Conservation (phyloP, 2,888 invertebrate genomes). For the Portevinia maculata region DNA sequence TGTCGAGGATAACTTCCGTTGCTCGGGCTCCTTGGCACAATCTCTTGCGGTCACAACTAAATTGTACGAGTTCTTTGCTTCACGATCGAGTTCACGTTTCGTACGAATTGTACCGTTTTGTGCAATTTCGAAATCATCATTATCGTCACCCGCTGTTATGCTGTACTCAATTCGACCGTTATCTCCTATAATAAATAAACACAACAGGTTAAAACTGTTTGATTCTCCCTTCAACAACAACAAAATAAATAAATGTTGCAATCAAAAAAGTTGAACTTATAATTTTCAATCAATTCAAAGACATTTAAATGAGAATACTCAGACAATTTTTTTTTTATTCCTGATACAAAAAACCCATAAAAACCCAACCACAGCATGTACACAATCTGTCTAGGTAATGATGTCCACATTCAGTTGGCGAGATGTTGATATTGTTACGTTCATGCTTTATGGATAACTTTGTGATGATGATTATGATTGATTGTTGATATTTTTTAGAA, state of each 20-base stretch:
- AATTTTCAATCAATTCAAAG: constrained; percentile 42
- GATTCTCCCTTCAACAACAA: background rate
- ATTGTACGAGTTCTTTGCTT: constrained; percentile 91
- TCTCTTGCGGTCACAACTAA: constrained; percentile 94
- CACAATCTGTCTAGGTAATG: constrained; percentile 34
- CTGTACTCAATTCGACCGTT: constrained; percentile 93
- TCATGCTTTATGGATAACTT: constrained; percentile 49
- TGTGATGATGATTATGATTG: constrained; percentile 62
- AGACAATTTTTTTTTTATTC: constrained; percentile 24
- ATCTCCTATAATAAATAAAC: constrained; percentile 85
- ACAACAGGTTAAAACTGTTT: constrained; percentile 31
- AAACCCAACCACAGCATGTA: constrained; percentile 23
- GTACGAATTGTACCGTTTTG: constrained; percentile 94
- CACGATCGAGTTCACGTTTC: constrained; percentile 90
- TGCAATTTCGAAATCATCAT: constrained; percentile 90
- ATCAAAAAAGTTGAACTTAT: constrained; percentile 39
- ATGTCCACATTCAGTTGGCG: constrained; percentile 51
- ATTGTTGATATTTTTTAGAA: constrained; percentile 56
- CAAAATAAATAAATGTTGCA: constrained; percentile 31
- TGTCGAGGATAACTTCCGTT: constrained; percentile 90
- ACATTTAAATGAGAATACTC: constrained; percentile 45
- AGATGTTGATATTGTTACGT: constrained; percentile 3
- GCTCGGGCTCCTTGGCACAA: constrained; percentile 88
- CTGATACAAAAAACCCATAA: constrained; percentile 24
- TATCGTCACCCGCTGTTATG: constrained; percentile 92